Evolutionary conservation across 2,797 vertebrate species (phyloP), one percentile per base, ranked within the genome.

Genomic region (Myiotriccus ornatus): DNA sequence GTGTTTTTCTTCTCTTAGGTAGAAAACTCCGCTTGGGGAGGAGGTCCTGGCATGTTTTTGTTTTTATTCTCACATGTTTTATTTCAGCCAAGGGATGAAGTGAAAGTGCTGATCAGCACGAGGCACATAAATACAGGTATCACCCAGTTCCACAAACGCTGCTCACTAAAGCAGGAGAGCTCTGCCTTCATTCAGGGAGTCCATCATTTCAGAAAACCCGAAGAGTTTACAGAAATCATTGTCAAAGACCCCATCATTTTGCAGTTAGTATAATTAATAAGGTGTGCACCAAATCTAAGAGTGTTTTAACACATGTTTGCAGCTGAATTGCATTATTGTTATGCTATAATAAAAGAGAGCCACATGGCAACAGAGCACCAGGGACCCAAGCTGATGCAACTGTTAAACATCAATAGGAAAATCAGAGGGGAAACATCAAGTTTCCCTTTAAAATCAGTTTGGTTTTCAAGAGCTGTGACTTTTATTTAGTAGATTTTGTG

Each of bases 261-360:
- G 90, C 88, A 86, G 94, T 96, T 96, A 96, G 93, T 74, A 90
- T 96, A 96, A 95, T 95, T 94, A 96, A 96, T 96, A 93, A 96
- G 96, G 95, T 96, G 93, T 88, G 91, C 91, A 86, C 76, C 60
- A 84, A 95, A 91, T 88, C 76, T 25, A 62, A 24, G 81, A 81
- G 90, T 94, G 95, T 94, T 96, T 96, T 65, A 84, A 79, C 94
- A 94, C 91, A 84, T 12, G 62, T 76, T 95, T 95, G 64, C 83
- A 65, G 92, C 25, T 95, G 86, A 95, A 94, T 95, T 85, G 87
- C 75, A 77, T 63, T 94, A 87, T 93, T 97, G 93, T 95, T 95
- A 63, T 55, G 57, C 18, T 88, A 39, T 8, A 96, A 96, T 94
- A 84, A 91, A 93, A 95, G 85, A 94, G 93, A 96, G 86, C 94